Evolutionary conservation across 1,140 invertebrate species (phyloP), one percentile per base, ranked within the genome.

Genomic region (Ylistrum balloti): DNA sequence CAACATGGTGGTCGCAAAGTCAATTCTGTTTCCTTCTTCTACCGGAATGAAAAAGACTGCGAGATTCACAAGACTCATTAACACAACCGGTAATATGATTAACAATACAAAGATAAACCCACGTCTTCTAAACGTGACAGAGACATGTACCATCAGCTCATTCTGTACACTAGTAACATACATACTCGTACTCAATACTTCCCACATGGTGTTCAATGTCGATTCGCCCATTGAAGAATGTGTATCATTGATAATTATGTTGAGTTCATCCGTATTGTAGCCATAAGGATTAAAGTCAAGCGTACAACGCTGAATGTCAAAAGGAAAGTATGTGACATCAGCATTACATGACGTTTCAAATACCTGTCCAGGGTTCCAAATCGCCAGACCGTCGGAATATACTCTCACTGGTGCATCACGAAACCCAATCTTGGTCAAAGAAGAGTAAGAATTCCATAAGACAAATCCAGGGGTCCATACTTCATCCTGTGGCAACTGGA

Each of bases 381-480:
- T 38, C 0, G 86, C 45, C 33, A 33, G 15, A 22, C 89, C 89
- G 45, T 87, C 28, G 20, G 33, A 32, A 86, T 1, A 33, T 0
- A 87, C 15, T 33, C 45, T 22, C 1, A 90, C 89, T n/a, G 86
- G 33, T 33, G 86, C 45, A 56, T 45, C 45, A 17, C 17, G 22
- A 87, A 33, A 86, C 7, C 90, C 90, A 10, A 91, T 33, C n/a
- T 88, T 85, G 7, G 85, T 41, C 38, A 91, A 88, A 11, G 85
- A 48, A 20, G 34, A 56, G 33, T 86, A 33, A 45, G 87, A 88
- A n/a, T 91, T 91, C 38, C 41, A 41, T 2, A 91, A 32, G 5
- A 91, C 90, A 33, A 91, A 87, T 28, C 88, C 56, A 3, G 90
- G 90, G 33, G 88, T 90, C 89, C 89, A 91, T 5, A 91, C 2